Conservation (phyloP, 2,113 vertebrate species). For the Stegastes partitus region DNA sequence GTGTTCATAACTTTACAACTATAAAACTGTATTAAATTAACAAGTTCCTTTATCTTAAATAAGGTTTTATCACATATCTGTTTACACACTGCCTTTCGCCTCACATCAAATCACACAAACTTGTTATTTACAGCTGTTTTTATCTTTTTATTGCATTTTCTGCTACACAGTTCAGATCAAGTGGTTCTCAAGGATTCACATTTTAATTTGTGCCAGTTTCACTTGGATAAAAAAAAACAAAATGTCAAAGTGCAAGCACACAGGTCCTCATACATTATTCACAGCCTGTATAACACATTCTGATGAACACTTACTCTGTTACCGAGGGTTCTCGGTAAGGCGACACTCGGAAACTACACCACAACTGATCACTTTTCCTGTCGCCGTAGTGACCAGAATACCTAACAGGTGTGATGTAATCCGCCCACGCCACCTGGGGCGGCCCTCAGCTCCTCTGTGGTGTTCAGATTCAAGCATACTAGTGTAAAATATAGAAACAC, state of each 20-base stretch:
- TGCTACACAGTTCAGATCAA: constrained; percentile 13
- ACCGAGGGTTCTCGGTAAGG: constrained; percentile 49
- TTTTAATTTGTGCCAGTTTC: constrained; percentile 25
- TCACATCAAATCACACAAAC: constrained; percentile 7
- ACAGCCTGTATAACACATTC: constrained; percentile 42
- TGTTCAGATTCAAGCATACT: not conserved
- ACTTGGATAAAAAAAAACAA: constrained; percentile 7
- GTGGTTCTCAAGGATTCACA: constrained; percentile 50
- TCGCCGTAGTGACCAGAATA: constrained; percentile 57
- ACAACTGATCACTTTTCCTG: constrained; percentile 63
- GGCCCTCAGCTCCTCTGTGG: not conserved
- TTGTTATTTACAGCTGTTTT: not conserved
- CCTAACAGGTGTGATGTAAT: constrained; percentile 17
- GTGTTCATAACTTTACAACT: too few species aligned
- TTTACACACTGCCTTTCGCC: too few species aligned
- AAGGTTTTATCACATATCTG: too few species aligned
- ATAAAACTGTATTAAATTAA: too few species aligned
- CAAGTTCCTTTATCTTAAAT: too few species aligned
- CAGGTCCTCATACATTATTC: constrained; percentile 47
- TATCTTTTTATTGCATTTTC: constrained; percentile 38
- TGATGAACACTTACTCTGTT: constrained; percentile 25
- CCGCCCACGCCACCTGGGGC: not conserved
- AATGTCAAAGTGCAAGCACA: constrained; percentile 19
- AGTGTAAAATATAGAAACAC: constrained; percentile 21
- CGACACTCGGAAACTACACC: constrained; percentile 36